phyloP scores from a whole-genome alignment of 2,888 invertebrate species.

The Dendrolimus houi region DNA sequence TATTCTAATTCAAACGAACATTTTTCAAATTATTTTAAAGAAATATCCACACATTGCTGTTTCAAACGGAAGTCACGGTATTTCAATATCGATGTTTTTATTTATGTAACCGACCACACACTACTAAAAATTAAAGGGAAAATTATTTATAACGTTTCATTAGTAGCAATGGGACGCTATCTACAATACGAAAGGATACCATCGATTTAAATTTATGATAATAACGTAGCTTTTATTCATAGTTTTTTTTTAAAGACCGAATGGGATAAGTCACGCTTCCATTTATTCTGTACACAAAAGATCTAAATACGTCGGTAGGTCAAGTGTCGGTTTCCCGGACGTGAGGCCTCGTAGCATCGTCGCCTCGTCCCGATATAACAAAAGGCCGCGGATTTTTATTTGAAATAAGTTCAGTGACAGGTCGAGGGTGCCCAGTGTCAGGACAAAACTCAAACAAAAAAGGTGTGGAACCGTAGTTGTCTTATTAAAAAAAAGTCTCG shows the following conservation, averaged over 20 bases:
- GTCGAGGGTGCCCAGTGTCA: constrained; percentile 32
- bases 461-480: constrained; percentile 10
- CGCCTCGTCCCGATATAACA: constrained; percentile 34
- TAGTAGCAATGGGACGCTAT: no score
- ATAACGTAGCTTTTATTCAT: constrained; percentile 47
- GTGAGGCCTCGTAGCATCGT: constrained; percentile 34
- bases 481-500: background rate
- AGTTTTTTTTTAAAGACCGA: constrained; percentile 37
- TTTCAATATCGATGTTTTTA: no score
- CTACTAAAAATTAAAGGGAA: no score
- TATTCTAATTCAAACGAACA: no score
- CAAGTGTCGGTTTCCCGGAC: constrained; percentile 72
- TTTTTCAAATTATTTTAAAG: no score
- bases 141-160: no score
- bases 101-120: no score
- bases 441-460: no score
- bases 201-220: constrained; percentile 37
- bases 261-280: constrained; percentile 64
- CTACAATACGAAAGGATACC: constrained; percentile 4
- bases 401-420: constrained; percentile 44
- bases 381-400: constrained; percentile 47
- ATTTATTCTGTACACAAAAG: constrained; percentile 61
- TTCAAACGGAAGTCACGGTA: no score
- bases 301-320: constrained; percentile 66
- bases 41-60: no score